These are phyloP conservation scores for Odontothrips loti DNA, from an alignment of 2,888 invertebrate genomes.

Conservation along the genomic window DNA sequence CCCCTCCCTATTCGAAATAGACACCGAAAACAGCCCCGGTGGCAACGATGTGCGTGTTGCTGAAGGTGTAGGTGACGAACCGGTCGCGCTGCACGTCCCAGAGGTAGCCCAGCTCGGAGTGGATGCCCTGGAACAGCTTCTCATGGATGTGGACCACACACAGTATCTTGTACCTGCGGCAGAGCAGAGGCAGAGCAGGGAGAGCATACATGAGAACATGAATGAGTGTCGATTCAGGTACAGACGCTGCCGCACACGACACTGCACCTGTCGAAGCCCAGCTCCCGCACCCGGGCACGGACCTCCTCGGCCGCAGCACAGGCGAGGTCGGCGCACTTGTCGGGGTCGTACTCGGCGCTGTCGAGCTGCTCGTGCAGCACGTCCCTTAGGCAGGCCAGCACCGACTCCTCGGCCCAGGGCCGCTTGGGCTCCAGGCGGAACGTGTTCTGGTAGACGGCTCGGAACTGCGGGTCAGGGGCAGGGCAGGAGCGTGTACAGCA, in stretches of 20 bases:
- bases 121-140: conserved; percentile 61
- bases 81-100: conserved; percentile 64
- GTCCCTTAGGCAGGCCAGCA: conserved; percentile 56
- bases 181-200: conserved; percentile 42
- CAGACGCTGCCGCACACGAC: not conserved
- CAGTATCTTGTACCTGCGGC: conserved; percentile 64
- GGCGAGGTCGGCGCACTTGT: conserved; percentile 55
- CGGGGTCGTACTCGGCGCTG: conserved; percentile 56
- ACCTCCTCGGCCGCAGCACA: conserved; percentile 57
- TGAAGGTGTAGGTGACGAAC: conserved; percentile 57
- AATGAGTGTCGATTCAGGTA: not conserved
- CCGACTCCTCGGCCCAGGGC: conserved; percentile 58
- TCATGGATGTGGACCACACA: conserved; percentile 63
- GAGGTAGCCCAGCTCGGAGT: conserved; percentile 59
- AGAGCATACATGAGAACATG: conserved; percentile 8
- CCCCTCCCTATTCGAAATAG: conserved; percentile 57
- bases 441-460: conserved; percentile 55
- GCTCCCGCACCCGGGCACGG: conserved; percentile 57
- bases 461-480: conserved; percentile 12
- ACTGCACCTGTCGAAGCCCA: conserved; percentile 62
- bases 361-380: conserved; percentile 58
- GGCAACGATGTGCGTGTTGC: conserved; percentile 60
- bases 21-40: conserved; percentile 62
- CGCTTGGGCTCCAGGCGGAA: conserved; percentile 61
- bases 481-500: not conserved